These are phyloP conservation scores for Eupithecia inturbata DNA, from an alignment of 2,888 invertebrate genomes.

Conservation along the genomic window DNA sequence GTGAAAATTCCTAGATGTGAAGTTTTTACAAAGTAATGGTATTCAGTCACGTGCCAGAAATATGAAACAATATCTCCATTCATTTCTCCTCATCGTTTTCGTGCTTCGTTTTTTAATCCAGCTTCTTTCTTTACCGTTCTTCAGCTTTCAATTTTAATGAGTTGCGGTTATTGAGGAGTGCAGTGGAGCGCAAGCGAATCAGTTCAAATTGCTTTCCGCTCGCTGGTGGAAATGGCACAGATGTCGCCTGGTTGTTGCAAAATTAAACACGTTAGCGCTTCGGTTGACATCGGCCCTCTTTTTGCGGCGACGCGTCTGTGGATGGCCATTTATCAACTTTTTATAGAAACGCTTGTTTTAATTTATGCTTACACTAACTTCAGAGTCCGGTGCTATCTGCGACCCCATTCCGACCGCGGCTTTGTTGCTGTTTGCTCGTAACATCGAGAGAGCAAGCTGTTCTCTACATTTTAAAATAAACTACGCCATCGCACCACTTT, in stretches of 20 bases:
- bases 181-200: conserved; percentile 39
- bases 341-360: conserved; percentile 81
- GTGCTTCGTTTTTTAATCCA: conserved; percentile 30
- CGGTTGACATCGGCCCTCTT: conserved; percentile 75
- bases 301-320: conserved; percentile 77
- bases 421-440: conserved; percentile 68
- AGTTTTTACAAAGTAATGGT: conserved; percentile 44
- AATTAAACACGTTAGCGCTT: conserved; percentile 81
- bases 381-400: conserved; percentile 73
- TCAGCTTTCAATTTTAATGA: conserved; percentile 39
- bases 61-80: conserved; percentile 39
- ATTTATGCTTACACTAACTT: conserved; percentile 81
- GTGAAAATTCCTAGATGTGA: conserved; percentile 39
- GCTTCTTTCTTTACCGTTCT: conserved; percentile 31
- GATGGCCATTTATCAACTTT: conserved; percentile 82
- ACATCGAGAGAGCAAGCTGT: conserved; percentile 56
- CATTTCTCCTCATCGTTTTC: conserved; percentile 36
- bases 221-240: conserved; percentile 68
- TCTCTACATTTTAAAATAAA: conserved; percentile 59
- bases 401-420: conserved; percentile 75
- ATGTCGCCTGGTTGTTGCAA: conserved; percentile 74
- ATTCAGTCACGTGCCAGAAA: conserved; percentile 39
- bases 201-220: conserved; percentile 49
- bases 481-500: conserved; percentile 48
- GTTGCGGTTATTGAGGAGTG: conserved; percentile 38